These are phyloP conservation scores for Ptychoptera albimana DNA, from an alignment of 2,888 invertebrate species.

Conservation along the genomic window DNA sequence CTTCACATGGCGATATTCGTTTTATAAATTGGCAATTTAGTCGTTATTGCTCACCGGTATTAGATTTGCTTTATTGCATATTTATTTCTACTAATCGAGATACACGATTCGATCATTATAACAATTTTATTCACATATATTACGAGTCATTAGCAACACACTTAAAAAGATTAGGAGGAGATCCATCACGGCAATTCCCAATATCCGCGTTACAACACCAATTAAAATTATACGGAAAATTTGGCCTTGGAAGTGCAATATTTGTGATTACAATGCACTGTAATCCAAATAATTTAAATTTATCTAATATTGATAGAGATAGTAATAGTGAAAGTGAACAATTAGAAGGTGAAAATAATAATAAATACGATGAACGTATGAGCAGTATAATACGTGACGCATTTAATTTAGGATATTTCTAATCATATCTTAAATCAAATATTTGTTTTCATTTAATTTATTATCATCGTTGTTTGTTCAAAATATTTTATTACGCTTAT, in stretches of 20 bases:
- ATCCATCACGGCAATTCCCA: slow-evolving; percentile 8
- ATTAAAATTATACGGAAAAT: slow-evolving; percentile 8
- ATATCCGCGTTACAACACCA: slow-evolving; percentile 7
- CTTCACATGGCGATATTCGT: neutral
- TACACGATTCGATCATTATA: slow-evolving; percentile 8
- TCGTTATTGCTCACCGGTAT: slow-evolving; percentile 8
- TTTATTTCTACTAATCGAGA: slow-evolving; percentile 7
- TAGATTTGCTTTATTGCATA: slow-evolving; percentile 8
- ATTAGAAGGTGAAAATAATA: neutral
- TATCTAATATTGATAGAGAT: slow-evolving; percentile 6
- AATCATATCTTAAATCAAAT: neutral
- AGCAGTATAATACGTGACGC: slow-evolving; percentile 6
- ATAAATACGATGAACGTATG: slow-evolving; percentile 5
- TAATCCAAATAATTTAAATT: slow-evolving; percentile 2
- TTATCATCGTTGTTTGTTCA: too few species aligned
- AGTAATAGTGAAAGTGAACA: neutral
- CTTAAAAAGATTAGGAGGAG: slow-evolving; percentile 7
- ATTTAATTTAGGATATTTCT: slow-evolving; percentile 8
- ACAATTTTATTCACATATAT: slow-evolving; percentile 7
- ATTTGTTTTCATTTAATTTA: too few species aligned
- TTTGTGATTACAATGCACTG: slow-evolving; percentile 7
- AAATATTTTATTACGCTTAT: too few species aligned
- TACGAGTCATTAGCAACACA: slow-evolving; percentile 8
- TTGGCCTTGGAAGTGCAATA: slow-evolving; percentile 5
- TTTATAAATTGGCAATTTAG: slow-evolving; percentile 10